Percentiles rank a stretch among this genome's conserved stretches.
Evolutionary conservation across 2,113 vertebrate species (phyloP).

Genomic region (Misgurnus anguillicaudatus): DNA sequence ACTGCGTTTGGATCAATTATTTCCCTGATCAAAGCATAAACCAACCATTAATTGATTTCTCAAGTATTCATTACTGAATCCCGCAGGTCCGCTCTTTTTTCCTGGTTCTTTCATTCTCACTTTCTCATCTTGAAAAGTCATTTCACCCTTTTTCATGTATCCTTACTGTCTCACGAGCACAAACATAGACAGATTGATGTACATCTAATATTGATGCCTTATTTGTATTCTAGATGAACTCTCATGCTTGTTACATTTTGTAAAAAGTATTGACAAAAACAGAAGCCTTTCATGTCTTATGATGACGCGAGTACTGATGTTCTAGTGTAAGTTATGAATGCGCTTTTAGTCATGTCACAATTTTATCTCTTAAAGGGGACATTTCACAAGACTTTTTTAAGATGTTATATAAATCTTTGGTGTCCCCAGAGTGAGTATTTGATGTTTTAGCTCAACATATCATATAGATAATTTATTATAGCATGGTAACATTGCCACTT

Average conservation of each 20-base stretch:
- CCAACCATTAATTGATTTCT: slow-evolving; percentile 60
- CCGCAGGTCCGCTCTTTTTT: slow-evolving; percentile 50
- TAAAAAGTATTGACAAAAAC: slow-evolving; percentile 7
- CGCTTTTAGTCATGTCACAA: background rate
- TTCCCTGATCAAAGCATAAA: slow-evolving; percentile 67
- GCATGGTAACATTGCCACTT: too few relatives aligned
- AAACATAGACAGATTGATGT: background rate
- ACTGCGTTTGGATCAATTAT: slow-evolving; percentile 60
- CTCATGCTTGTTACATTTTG: background rate
- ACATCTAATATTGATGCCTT: slow-evolving; percentile 21
- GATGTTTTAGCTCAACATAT: too few relatives aligned
- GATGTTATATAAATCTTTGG: too few relatives aligned
- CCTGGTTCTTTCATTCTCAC: slow-evolving; percentile 20
- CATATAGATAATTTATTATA: too few relatives aligned
- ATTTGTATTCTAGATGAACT: background rate
- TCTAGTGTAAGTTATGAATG: background rate
- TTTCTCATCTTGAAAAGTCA: slow-evolving; percentile 29
- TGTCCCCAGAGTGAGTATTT: too few relatives aligned
- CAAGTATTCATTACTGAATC: slow-evolving; percentile 54
- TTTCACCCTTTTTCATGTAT: slow-evolving; percentile 18
- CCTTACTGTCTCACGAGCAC: slow-evolving; percentile 11
- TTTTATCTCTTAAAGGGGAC: background rate
- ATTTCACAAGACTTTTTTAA: background rate
- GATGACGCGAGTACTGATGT: background rate
- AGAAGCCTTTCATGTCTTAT: background rate